Percentiles rank a stretch among this genome's conserved stretches.
Evolutionary conservation across 2,113 vertebrate genomes (phyloP).

Genomic region (Epinephelus moara): DNA sequence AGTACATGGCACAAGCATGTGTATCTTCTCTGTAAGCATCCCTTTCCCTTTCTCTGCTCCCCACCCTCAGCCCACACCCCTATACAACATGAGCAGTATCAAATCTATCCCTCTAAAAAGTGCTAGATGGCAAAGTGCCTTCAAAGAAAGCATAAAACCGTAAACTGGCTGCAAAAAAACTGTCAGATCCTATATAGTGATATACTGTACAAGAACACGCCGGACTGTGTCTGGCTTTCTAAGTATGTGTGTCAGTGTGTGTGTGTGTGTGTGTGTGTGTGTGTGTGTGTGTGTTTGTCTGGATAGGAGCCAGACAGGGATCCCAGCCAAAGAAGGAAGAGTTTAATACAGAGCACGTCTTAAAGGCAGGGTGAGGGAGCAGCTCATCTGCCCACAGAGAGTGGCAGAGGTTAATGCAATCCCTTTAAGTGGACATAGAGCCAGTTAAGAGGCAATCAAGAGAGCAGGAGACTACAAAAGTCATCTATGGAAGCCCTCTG

Average conservation of each 20-base stretch:
- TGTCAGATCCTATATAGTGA: slow-evolving; percentile 38
- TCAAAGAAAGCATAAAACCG: slow-evolving; percentile 13
- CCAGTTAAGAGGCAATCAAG: slow-evolving; percentile 63
- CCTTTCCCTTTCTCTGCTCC: background rate
- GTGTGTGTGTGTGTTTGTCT: slow-evolving; percentile 42
- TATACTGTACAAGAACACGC: slow-evolving; percentile 36
- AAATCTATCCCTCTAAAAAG: slow-evolving; percentile 19
- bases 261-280: slow-evolving; percentile 36
- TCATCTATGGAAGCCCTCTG: slow-evolving; percentile 24
- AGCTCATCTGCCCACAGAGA: slow-evolving; percentile 63
- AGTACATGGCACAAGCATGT: background rate
- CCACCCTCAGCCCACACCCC: background rate
- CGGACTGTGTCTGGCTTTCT: slow-evolving; percentile 40
- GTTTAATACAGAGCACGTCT: slow-evolving; percentile 67
- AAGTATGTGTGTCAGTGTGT: slow-evolving; percentile 37
- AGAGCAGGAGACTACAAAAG: slow-evolving; percentile 47
- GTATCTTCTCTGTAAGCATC: background rate
- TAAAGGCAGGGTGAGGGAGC: slow-evolving; percentile 62
- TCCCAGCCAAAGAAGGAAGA: slow-evolving; percentile 75
- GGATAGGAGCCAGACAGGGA: slow-evolving; percentile 71
- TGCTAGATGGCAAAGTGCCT: slow-evolving; percentile 28
- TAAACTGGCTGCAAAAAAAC: slow-evolving; percentile 17
- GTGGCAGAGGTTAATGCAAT: slow-evolving; percentile 77
- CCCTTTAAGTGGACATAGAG: slow-evolving; percentile 75
- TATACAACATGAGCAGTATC: background rate